These are phyloP conservation scores for Campylomormyrus tamandua DNA, from an alignment of 2,113 vertebrate species.

Conservation along the genomic window DNA sequence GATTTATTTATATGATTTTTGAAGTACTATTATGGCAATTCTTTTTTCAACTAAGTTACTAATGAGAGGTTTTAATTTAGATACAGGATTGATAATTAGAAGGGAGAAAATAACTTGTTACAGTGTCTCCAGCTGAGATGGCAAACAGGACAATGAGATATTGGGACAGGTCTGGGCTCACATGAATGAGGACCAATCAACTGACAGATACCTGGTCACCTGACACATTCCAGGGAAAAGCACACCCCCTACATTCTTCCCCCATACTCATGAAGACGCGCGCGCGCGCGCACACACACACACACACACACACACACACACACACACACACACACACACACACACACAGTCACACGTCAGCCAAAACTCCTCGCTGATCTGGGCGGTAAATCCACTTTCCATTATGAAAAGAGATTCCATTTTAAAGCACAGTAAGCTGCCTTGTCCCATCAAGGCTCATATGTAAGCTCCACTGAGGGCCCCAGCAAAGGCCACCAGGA, in stretches of 20 bases:
- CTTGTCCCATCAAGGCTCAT: neutral
- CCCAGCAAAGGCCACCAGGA: neutral
- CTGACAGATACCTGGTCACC: neutral
- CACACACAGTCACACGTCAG: neutral
- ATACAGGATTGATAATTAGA: neutral
- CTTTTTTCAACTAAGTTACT: neutral
- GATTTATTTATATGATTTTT: neutral
- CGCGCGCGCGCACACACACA: no score
- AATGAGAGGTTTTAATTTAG: neutral
- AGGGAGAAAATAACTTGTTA: neutral
- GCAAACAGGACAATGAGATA: neutral
- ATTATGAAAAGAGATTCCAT: neutral
- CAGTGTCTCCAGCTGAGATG: neutral
- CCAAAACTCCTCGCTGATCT: neutral
- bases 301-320: neutral
- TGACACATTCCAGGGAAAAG: neutral
- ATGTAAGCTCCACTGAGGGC: neutral
- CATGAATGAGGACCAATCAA: neutral
- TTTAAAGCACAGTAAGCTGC: neutral
- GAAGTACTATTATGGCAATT: neutral
- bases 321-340: neutral
- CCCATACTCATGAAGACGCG: neutral
- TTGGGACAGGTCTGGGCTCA: neutral
- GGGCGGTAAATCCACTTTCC: neutral
- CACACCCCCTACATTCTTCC: neutral